Evolutionary conservation across 2,888 invertebrate species (phyloP).

Genomic region (Andricus quercusramuli): DNA sequence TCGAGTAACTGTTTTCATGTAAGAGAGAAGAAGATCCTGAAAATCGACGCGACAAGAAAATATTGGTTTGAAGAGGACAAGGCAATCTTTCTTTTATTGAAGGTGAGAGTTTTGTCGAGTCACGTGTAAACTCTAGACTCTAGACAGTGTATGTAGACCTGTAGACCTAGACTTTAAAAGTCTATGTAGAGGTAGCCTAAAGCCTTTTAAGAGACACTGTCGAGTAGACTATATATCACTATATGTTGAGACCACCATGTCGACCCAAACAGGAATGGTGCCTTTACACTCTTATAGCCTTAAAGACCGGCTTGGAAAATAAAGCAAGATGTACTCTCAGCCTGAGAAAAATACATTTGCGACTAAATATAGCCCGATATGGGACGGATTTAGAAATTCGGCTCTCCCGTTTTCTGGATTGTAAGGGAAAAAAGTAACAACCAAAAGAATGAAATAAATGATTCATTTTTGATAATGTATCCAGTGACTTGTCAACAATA

Average conservation of each 20-base stretch:
- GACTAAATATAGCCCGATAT: constrained; percentile 68
- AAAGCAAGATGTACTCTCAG: constrained; percentile 43
- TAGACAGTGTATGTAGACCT: not conserved
- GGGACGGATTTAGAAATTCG: constrained; percentile 71
- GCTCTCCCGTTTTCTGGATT: constrained; percentile 53
- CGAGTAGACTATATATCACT: too few relatives aligned
- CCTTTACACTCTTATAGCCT: not conserved
- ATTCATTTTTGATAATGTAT: too few relatives aligned
- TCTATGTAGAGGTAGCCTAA: too few relatives aligned
- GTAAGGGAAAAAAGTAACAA: constrained; percentile 5
- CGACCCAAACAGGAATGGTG: constrained; percentile 23
- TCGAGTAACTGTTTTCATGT: constrained; percentile 26
- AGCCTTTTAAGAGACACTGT: too few relatives aligned
- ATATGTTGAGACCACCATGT: not conserved
- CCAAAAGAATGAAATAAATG: not conserved
- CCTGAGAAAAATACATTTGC: constrained; percentile 61
- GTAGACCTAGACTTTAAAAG: not conserved
- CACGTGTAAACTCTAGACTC: constrained; percentile 17
- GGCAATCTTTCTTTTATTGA: constrained; percentile 35
- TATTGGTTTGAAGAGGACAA: constrained; percentile 17
- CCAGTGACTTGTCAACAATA: too few relatives aligned
- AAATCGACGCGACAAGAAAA: constrained; percentile 11
- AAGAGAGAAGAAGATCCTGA: constrained; percentile 9
- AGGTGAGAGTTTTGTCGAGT: constrained; percentile 14
- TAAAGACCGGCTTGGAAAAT: constrained; percentile 37